Evolutionary conservation across 1,140 invertebrate species (phyloP).

Genomic region (Achroia grisella): DNA sequence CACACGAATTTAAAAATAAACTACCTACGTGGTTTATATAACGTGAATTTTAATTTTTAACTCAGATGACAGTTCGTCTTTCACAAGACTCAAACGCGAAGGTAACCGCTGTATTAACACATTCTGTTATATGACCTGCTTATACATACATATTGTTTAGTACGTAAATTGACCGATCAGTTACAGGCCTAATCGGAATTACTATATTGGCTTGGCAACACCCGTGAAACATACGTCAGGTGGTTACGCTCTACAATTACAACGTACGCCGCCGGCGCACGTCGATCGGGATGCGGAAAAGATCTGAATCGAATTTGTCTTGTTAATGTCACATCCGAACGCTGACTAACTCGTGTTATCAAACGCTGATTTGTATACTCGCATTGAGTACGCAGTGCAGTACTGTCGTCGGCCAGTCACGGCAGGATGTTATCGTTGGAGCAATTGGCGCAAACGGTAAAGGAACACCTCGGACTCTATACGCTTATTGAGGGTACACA

Average conservation of each 20-base stretch:
- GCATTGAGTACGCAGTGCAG: slow-evolving; percentile 54
- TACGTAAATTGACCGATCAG: slow-evolving; percentile 29
- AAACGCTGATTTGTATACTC: slow-evolving; percentile 57
- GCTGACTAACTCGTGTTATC: slow-evolving; percentile 47
- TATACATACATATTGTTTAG: slow-evolving; percentile 14
- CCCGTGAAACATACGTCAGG: slow-evolving; percentile 33
- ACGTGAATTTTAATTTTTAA: slow-evolving; percentile 26
- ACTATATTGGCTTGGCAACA: slow-evolving; percentile 44
- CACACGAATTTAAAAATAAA: slow-evolving; percentile 45
- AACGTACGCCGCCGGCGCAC: slow-evolving; percentile 36
- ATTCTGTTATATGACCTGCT: slow-evolving; percentile 14
- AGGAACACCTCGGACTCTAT: slow-evolving; percentile 50
- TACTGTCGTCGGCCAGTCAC: slow-evolving; percentile 45
- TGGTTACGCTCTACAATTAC: slow-evolving; percentile 31
- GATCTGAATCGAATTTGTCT: slow-evolving; percentile 42
- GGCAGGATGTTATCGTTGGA: slow-evolving; percentile 67
- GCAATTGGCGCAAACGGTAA: slow-evolving; percentile 61
- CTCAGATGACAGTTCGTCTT: slow-evolving; percentile 42
- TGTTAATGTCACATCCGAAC: slow-evolving; percentile 37
- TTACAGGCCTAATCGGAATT: slow-evolving; percentile 12
- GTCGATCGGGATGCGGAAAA: slow-evolving; percentile 40
- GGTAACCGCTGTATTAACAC: slow-evolving; percentile 25
- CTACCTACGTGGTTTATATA: slow-evolving; percentile 29
- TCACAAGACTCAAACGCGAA: slow-evolving; percentile 21
- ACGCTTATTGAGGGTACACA: slow-evolving; percentile 22